These are phyloP conservation scores for Pelochelys cantorii DNA, from an alignment of 2,797 vertebrate species.

Conservation along the genomic window DNA sequence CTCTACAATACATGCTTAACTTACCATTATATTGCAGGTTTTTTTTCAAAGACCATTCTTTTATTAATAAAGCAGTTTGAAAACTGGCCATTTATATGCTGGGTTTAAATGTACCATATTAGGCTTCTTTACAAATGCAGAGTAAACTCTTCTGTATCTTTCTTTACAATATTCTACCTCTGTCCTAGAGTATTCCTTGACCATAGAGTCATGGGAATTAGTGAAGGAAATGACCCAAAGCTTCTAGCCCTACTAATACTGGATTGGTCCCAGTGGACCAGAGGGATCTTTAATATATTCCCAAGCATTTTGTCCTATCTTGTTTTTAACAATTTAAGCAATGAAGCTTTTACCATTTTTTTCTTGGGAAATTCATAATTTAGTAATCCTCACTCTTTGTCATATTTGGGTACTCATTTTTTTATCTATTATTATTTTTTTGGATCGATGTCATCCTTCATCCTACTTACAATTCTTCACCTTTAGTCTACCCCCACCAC, in stretches of 20 bases:
- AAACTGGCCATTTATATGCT: constrained; percentile 22
- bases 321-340: constrained; percentile 14
- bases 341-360: background rate
- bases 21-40: constrained; percentile 22
- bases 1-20: constrained; percentile 28
- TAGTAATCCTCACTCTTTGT: background rate
- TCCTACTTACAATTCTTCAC: background rate
- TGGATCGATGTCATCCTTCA: background rate
- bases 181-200: constrained; percentile 5
- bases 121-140: constrained; percentile 1
- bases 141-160: background rate
- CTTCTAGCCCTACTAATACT: background rate
- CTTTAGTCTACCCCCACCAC: background rate
- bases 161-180: constrained; percentile 4
- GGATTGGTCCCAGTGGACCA: background rate
- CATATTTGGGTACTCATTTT: background rate
- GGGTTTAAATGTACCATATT: constrained; percentile 3
- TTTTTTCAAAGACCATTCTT: constrained; percentile 38
- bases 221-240: background rate
- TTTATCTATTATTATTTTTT: background rate
- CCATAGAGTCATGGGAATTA: constrained; percentile 9
- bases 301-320: constrained; percentile 22
- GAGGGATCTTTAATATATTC: background rate
- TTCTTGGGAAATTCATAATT: background rate
- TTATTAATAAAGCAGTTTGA: constrained; percentile 44